Evolutionary conservation across 2,888 invertebrate species (phyloP).

Genomic region (Suillia variegata): DNA sequence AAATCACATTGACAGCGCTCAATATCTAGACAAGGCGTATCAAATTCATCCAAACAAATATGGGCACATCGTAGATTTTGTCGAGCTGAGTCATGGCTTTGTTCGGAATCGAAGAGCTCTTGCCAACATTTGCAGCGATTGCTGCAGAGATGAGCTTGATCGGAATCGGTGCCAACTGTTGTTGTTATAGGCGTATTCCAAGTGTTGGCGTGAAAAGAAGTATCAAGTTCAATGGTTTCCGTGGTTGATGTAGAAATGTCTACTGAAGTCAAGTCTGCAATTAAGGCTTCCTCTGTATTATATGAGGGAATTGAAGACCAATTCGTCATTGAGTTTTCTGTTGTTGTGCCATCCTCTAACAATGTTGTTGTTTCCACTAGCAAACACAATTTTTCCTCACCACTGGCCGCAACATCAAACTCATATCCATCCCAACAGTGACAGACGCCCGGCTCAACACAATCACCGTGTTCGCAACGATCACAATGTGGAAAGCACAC

Average conservation of each 20-base stretch:
- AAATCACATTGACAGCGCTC: constrained; percentile 34
- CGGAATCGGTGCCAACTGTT: too few relatives aligned
- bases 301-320: too few relatives aligned
- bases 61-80: constrained; percentile 30
- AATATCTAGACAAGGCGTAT: constrained; percentile 40
- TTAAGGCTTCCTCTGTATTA: too few relatives aligned
- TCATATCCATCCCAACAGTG: constrained; percentile 33
- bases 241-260: too few relatives aligned
- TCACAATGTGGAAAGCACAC: constrained; percentile 43
- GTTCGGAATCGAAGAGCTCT: constrained; percentile 24
- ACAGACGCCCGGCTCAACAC: constrained; percentile 52
- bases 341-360: not conserved
- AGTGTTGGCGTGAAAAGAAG: too few relatives aligned
- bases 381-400: not conserved
- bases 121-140: constrained; percentile 37
- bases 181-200: too few relatives aligned
- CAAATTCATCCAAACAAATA: constrained; percentile 36
- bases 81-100: too few relatives aligned
- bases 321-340: not conserved
- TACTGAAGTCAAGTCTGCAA: too few relatives aligned
- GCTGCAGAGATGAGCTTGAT: too few relatives aligned
- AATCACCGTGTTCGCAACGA: constrained; percentile 49
- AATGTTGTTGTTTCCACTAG: not conserved
- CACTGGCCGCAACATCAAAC: constrained; percentile 12
- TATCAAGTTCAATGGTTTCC: too few relatives aligned